Conservation (phyloP, 1,140 invertebrate genomes). For the Telenomus remus region DNA sequence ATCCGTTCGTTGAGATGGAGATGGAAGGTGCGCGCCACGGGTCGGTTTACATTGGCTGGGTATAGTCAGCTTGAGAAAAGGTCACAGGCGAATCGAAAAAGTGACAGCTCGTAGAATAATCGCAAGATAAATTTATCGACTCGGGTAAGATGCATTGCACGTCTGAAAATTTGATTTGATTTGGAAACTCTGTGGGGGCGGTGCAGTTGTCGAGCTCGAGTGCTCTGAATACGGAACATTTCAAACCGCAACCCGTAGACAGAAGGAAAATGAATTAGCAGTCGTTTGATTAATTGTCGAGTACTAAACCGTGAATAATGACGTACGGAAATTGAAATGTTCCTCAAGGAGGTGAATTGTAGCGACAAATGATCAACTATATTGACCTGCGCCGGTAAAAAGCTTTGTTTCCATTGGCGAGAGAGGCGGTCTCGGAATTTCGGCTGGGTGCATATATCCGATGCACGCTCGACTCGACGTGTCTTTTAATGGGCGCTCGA, state of each 20-base stretch:
- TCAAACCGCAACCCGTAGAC: conserved; percentile 3
- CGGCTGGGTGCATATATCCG: background rate
- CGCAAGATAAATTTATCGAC: conserved; percentile 11
- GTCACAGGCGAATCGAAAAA: conserved; percentile 2
- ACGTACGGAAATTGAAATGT: conserved; percentile 40
- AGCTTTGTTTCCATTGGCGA: conserved; percentile 8
- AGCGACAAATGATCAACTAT: conserved; percentile 34
- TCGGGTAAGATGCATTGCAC: background rate
- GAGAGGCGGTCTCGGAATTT: background rate
- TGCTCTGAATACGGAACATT: background rate
- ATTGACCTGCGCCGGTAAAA: background rate
- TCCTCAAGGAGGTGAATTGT: conserved; percentile 40
- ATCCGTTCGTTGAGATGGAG: conserved; percentile 12
- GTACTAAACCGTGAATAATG: conserved; percentile 43
- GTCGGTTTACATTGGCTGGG: no score
- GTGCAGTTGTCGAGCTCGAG: conserved; percentile 2
- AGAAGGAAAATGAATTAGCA: conserved; percentile 28
- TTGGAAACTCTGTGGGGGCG: background rate
- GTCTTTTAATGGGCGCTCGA: conserved; percentile 21
- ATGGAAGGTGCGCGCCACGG: background rate
- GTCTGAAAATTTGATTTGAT: conserved; percentile 20
- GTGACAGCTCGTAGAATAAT: conserved; percentile 13
- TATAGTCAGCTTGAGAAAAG: conserved; percentile 1
- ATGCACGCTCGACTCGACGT: background rate
- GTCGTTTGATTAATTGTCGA: conserved; percentile 29